Conservation (phyloP, 2,797 vertebrate genomes). For the Limnodromus scolopaceus region DNA sequence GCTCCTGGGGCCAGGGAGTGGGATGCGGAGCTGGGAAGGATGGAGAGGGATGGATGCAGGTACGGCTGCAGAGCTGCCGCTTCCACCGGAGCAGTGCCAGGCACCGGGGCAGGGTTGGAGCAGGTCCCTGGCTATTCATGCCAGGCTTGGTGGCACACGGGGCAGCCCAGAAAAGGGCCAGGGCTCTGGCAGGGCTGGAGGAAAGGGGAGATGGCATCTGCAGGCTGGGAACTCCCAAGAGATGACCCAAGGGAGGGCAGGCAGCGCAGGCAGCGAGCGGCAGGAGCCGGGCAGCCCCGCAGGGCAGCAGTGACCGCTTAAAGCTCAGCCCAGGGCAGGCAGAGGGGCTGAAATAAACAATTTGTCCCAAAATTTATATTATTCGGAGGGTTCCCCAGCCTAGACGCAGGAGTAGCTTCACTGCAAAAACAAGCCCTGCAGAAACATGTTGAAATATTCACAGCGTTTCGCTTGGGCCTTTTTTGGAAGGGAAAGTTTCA, state of each 20-base stretch:
- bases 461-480: neutral
- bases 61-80: neutral
- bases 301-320: accelerated
- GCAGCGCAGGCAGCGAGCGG: accelerated
- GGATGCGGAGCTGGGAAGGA: neutral
- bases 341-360: neutral
- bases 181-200: neutral
- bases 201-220: neutral
- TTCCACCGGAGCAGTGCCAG: neutral
- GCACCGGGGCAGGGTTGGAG: neutral
- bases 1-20: neutral
- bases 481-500: neutral
- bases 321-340: neutral
- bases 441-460: neutral
- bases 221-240: neutral
- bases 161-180: accelerated
- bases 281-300: accelerated
- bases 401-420: neutral
- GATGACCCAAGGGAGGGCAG: neutral
- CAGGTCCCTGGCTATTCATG: accelerated
- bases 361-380: accelerated
- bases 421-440: neutral
- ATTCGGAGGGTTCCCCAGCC: neutral
- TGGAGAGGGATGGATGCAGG: neutral
- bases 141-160: neutral